Conservation (phyloP, 2,888 invertebrate species). For the Glaucopsyche alexis region DNA sequence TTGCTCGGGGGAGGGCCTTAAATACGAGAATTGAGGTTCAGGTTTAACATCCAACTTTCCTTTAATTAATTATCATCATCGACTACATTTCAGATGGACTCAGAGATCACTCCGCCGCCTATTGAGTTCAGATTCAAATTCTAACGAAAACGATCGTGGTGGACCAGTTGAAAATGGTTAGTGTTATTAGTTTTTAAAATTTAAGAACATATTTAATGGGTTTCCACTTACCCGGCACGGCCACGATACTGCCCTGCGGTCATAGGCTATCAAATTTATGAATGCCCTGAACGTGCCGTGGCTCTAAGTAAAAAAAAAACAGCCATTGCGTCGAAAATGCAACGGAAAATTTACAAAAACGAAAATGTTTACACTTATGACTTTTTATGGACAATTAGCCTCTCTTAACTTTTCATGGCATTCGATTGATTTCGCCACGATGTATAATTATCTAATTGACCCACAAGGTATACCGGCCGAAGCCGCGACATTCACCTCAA, state of each 20-base stretch:
- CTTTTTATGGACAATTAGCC: neutral
- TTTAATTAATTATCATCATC: neutral
- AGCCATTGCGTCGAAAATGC: neutral
- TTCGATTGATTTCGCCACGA: neutral
- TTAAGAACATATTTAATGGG: too few species aligned
- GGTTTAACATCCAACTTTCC: too few species aligned
- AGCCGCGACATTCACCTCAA: conserved; percentile 54
- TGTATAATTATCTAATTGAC: conserved; percentile 1
- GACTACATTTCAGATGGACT: conserved; percentile 56
- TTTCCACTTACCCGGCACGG: too few species aligned
- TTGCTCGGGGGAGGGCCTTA: too few species aligned
- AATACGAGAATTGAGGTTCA: too few species aligned
- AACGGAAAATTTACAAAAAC: neutral
- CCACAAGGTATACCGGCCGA: conserved; percentile 44
- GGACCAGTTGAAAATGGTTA: conserved; percentile 46
- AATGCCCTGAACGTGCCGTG: too few species aligned
- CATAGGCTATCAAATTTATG: too few species aligned
- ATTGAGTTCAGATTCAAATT: conserved; percentile 57
- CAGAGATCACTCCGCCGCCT: conserved; percentile 61
- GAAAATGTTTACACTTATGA: neutral
- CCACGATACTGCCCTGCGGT: too few species aligned
- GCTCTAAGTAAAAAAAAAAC: too few species aligned
- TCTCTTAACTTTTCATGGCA: neutral
- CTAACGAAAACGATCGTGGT: conserved; percentile 48
- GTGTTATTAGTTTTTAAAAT: conserved; percentile 32